A percentile compares a stretch with the other conserved stretches of the same genome.
Conservation (phyloP, 2,113 vertebrate species). For the Microcebus tavaratra region DNA sequence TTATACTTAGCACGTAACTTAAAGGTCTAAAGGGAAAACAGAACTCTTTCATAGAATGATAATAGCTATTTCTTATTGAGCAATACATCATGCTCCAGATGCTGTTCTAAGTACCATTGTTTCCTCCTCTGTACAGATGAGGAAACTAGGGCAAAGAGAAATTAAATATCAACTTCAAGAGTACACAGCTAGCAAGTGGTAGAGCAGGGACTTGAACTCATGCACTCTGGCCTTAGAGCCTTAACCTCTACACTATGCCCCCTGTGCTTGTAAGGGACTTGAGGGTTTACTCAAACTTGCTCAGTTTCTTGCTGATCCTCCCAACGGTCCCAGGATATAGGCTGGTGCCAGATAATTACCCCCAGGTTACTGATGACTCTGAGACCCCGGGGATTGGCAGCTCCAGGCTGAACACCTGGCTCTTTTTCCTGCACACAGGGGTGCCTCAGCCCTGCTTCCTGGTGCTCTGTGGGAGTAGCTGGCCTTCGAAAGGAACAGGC, state of each 20-base stretch:
- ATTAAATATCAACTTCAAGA: background rate
- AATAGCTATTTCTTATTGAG: background rate
- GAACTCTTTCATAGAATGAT: background rate
- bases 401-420: background rate
- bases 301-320: background rate
- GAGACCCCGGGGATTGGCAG: background rate
- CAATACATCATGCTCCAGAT: background rate
- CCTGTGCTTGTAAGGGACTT: background rate
- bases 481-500: background rate
- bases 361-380: background rate
- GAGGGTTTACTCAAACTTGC: background rate
- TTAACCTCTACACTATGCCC: accelerated
- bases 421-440: background rate
- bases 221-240: background rate
- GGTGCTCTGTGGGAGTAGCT: background rate
- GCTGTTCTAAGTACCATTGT: background rate
- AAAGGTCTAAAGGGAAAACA: slow-evolving; percentile 22
- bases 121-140: background rate
- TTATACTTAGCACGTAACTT: slow-evolving; percentile 3
- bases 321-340: background rate
- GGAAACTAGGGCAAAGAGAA: background rate
- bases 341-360: background rate
- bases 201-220: background rate
- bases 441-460: background rate
- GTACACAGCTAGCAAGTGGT: background rate